Percentiles rank a stretch among this genome's conserved stretches.
phyloP scores from a whole-genome alignment of 2,888 invertebrate genomes.

The Epinotia ramella region DNA sequence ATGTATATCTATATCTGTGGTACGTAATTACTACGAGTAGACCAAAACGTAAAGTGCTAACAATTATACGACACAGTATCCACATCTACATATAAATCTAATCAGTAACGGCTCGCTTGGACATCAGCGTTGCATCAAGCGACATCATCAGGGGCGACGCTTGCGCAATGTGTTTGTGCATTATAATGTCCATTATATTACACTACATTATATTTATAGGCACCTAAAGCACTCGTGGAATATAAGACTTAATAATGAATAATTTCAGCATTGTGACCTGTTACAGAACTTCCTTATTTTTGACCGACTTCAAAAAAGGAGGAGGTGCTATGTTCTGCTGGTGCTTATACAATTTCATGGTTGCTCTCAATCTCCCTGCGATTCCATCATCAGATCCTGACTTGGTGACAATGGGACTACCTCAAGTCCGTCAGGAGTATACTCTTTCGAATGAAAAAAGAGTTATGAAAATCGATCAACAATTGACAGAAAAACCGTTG shows the following conservation, averaged over 20 bases:
- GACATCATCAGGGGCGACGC: slow-evolving; percentile 23
- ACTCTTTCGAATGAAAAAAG: too few species aligned
- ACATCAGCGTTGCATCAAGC: slow-evolving; percentile 40
- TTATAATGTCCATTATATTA: slow-evolving; percentile 25
- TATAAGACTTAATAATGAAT: neutral
- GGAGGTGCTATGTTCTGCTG: too few species aligned
- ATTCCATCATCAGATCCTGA: too few species aligned
- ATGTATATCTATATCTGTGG: too few species aligned
- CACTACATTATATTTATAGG: slow-evolving; percentile 15
- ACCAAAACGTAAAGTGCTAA: neutral
- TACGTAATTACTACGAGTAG: too few species aligned
- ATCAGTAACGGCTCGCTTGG: slow-evolving; percentile 21
- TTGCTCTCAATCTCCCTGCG: too few species aligned
- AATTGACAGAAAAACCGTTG: too few species aligned
- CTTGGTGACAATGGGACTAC: too few species aligned
- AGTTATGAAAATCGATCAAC: too few species aligned
- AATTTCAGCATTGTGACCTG: neutral
- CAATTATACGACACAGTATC: neutral
- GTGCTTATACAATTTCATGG: too few species aligned
- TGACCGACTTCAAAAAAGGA: too few species aligned
- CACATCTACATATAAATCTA: slow-evolving; percentile 23
- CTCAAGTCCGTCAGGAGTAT: too few species aligned
- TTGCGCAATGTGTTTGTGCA: slow-evolving; percentile 34
- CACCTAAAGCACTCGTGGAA: slow-evolving; percentile 8
- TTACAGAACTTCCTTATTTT: neutral